Evolutionary conservation across 2,888 invertebrate species (phyloP).

Genomic region (Cantharis flavilabris): DNA sequence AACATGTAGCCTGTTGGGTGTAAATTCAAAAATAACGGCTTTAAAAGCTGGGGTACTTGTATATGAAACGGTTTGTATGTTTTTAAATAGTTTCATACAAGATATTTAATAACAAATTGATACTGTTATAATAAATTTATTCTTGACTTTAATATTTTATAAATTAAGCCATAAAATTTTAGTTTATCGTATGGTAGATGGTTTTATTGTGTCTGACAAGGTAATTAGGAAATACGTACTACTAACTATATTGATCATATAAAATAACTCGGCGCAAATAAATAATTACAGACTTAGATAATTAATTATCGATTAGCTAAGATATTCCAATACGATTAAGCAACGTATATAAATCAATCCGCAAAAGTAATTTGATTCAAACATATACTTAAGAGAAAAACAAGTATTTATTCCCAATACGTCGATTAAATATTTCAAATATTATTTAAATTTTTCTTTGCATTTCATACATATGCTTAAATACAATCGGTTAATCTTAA

Average conservation of each 20-base stretch:
- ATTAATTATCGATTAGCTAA: conserved; percentile 3
- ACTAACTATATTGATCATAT: not conserved
- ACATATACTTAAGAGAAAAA: not conserved
- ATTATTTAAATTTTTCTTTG: not conserved
- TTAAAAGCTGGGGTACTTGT: not conserved
- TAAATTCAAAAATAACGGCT: not conserved
- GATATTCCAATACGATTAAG: not conserved
- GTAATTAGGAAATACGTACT: not conserved
- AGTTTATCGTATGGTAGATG: not conserved
- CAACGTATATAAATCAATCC: not conserved
- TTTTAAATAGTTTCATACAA: not conserved
- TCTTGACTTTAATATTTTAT: not conserved
- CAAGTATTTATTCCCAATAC: not conserved
- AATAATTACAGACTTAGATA: not conserved
- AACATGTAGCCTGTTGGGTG: not conserved
- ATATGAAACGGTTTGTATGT: not conserved
- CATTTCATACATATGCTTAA: not conserved
- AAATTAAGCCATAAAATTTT: not conserved
- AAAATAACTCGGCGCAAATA: not conserved
- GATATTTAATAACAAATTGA: not conserved
- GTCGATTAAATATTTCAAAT: not conserved
- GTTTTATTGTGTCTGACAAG: not conserved
- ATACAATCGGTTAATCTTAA: not conserved
- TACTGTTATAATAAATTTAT: not conserved
- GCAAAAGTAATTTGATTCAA: not conserved